Evolutionary conservation across 2,113 vertebrate species (phyloP), one percentile per base, ranked within the genome.

Genomic region (Varanus komodoensis): DNA sequence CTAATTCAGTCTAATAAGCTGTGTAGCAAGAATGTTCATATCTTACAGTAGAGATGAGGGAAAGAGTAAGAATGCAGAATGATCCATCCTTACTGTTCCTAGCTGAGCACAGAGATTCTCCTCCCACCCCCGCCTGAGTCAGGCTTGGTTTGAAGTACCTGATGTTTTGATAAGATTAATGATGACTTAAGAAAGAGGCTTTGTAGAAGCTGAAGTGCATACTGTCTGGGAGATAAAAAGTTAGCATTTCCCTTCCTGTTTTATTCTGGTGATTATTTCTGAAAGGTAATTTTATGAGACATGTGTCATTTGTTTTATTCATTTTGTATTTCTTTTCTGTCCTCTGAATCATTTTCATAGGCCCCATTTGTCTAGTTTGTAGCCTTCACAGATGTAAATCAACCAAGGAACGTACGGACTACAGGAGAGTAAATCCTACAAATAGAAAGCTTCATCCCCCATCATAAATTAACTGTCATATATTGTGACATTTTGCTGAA

Each of bases 231-330:
- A 85, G 21, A 84, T 27, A 86, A 74, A 92, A 91, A 86, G 52
- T 48, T 32, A 23, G 34, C 0, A 52, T 77, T 67, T 50, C 81
- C 88, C 11, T n/a, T 74, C 81, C n/a, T 84, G 4, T 82, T 94
- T 79, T 32, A 61, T 8, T 52, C 64, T 15, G 1, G 87, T 79
- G 2, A 57, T 71, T 79, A 85, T 91, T 61, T 57, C 12, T 4
- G 67, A 32, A 79, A 74, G 57, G 57, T 88, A 87, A 91, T 78
- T 87, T 87, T 82, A 77, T 86, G 71, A 84, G 73, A 82, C 48
- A 27, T 19, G 73, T 84, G 44, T 82, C 1, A 34, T 19, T 88
- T 82, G 54, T 50, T 90, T 92, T 80, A 44, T 87, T 92, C 6
- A 68, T 88, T 91, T 86, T 68, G 29, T 34, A 83, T 67, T 83